Conservation (phyloP, 2,797 vertebrate species). For the Tachyglossus aculeatus region DNA sequence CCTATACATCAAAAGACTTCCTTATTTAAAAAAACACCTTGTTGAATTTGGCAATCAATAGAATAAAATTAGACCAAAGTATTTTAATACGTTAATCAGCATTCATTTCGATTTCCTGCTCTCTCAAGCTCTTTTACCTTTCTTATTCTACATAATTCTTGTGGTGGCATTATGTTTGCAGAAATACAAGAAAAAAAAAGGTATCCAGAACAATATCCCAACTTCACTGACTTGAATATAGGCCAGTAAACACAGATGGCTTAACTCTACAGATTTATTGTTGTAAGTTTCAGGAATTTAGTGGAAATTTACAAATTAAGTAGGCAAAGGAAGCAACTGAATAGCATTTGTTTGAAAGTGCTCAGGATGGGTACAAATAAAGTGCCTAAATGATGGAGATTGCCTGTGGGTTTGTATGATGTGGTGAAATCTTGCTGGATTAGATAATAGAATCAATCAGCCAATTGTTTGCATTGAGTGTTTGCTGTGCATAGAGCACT, state of each 20-base stretch:
- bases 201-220: background rate
- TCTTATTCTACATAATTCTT: conserved; percentile 6
- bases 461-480: too few relatives aligned
- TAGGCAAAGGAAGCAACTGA: too few relatives aligned
- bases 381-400: too few relatives aligned
- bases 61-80: background rate
- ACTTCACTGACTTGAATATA: background rate
- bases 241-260: background rate
- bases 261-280: background rate
- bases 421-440: too few relatives aligned
- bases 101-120: background rate
- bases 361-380: too few relatives aligned
- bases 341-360: too few relatives aligned
- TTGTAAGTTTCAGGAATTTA: background rate
- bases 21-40: background rate
- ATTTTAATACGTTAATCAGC: background rate
- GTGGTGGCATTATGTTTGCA: background rate
- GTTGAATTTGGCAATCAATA: background rate
- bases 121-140: background rate
- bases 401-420: too few relatives aligned
- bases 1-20: background rate
- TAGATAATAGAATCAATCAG: too few relatives aligned
- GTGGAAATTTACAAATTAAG: too few relatives aligned
- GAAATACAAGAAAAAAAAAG: background rate
- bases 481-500: too few relatives aligned